These are phyloP conservation scores for Hirtodrosophila confusa DNA, from an alignment of 2,888 invertebrate genomes.

Conservation along the genomic window DNA sequence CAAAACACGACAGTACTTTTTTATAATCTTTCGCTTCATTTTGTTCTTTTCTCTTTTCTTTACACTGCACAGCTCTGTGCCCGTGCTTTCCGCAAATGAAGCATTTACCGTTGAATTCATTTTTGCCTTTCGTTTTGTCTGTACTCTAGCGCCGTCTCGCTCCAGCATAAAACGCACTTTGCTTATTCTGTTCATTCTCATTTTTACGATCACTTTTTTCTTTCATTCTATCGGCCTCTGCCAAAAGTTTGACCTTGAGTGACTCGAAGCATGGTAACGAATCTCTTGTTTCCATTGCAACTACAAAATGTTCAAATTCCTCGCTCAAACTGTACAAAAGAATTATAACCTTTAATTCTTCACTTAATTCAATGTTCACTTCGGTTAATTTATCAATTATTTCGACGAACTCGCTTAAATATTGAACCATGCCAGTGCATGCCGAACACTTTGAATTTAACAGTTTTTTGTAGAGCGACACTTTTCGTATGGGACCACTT, in stretches of 20 bases:
- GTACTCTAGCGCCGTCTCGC: background rate
- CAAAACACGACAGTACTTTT: background rate
- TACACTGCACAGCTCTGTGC: constrained; percentile 5
- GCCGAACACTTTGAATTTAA: constrained; percentile 15
- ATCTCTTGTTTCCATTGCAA: constrained; percentile 34
- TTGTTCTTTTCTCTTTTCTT: constrained; percentile 9
- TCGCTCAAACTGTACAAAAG: constrained; percentile 9
- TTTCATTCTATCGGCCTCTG: constrained; percentile 14
- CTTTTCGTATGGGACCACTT: background rate
- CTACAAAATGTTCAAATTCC: constrained; percentile 11
- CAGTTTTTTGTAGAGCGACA: constrained; percentile 29
- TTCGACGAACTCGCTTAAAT: constrained; percentile 28
- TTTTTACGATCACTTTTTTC: background rate
- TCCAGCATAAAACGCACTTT: background rate
- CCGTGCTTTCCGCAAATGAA: constrained; percentile 20
- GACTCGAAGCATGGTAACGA: background rate
- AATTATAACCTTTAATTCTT: background rate
- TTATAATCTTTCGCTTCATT: too few relatives aligned
- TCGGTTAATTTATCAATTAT: constrained; percentile 17
- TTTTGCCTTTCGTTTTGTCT: background rate
- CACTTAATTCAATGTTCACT: constrained; percentile 15
- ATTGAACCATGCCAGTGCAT: constrained; percentile 11
- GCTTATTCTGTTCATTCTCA: background rate
- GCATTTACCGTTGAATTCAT: constrained; percentile 11
- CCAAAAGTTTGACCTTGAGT: constrained; percentile 26